Evolutionary conservation across 1,140 invertebrate genomes (phyloP).

Genomic region (Calliopsis andreniformis): DNA sequence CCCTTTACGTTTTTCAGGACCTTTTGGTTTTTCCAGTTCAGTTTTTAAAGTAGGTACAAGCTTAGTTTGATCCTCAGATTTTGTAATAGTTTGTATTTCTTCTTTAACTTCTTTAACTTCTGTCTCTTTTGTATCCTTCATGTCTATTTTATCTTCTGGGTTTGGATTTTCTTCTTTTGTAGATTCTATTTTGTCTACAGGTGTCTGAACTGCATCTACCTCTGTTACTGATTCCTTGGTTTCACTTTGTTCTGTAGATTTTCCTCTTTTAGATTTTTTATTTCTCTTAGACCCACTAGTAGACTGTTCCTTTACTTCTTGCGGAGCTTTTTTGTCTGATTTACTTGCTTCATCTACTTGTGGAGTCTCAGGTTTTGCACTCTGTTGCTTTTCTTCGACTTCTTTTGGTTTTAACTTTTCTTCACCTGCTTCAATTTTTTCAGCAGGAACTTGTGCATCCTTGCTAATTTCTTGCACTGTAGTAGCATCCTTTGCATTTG

Average conservation of each 20-base stretch:
- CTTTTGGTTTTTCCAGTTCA: not conserved
- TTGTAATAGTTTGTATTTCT: constrained; percentile 7
- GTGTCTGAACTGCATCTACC: not conserved
- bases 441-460: not conserved
- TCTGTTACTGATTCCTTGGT: constrained; percentile 1
- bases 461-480: not conserved
- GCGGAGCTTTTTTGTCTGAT: not conserved
- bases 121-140: not conserved
- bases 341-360: constrained; percentile 15
- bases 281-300: constrained; percentile 5
- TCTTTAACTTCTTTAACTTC: constrained; percentile 19
- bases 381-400: not conserved
- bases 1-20: constrained; percentile 36
- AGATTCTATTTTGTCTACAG: not conserved
- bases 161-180: not conserved
- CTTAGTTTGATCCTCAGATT: constrained; percentile 7
- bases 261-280: constrained; percentile 44
- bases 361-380: not conserved
- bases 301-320: not conserved
- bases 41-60: not conserved
- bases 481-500: not conserved
- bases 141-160: not conserved
- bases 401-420: constrained; percentile 21
- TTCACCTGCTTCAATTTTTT: not conserved
- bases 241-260: constrained; percentile 3